Conservation (phyloP, 2,113 vertebrate species). For the Ceuthmochares aereus region DNA sequence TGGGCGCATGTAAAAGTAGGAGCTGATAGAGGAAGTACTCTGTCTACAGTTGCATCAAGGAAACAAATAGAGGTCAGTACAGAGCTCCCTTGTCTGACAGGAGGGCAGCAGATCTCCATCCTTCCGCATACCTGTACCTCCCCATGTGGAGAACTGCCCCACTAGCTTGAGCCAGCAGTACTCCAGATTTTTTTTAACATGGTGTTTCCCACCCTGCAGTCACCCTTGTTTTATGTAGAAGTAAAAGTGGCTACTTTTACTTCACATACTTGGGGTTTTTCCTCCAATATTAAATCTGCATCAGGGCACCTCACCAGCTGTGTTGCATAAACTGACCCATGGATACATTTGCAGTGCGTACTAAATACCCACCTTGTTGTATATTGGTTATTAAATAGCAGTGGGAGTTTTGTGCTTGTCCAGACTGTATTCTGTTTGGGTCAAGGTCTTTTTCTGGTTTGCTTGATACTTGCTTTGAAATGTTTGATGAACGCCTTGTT, state of each 20-base stretch:
- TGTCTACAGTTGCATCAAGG: not conserved
- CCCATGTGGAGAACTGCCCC: not conserved
- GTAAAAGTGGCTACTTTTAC: not conserved
- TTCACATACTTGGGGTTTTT: not conserved
- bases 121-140: not conserved
- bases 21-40: not conserved
- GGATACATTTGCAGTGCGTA: not conserved
- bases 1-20: not conserved
- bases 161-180: not conserved
- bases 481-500: not conserved
- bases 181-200: not conserved
- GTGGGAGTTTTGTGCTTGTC: not conserved
- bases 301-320: not conserved
- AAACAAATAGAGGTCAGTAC: not conserved
- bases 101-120: not conserved
- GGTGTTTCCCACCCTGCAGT: not conserved
- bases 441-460: not conserved
- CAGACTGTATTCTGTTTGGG: not conserved
- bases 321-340: not conserved
- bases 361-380: not conserved
- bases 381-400: not conserved
- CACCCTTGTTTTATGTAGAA: not conserved
- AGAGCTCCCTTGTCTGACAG: not conserved
- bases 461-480: not conserved
- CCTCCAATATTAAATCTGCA: not conserved